phyloP scores from a whole-genome alignment of 2,888 invertebrate genomes.

The Chesias legatella region DNA sequence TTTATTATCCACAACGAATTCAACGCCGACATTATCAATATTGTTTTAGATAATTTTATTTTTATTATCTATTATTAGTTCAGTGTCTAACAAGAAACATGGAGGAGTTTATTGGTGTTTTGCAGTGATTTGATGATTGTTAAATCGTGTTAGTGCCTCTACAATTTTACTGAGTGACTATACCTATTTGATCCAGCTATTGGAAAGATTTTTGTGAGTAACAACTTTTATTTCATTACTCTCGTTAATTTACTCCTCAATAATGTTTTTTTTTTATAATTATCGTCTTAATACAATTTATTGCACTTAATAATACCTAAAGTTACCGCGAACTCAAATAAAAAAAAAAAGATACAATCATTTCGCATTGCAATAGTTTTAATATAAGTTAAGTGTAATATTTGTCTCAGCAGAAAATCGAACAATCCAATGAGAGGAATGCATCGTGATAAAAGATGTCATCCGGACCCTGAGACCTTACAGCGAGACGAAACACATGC shows the following conservation, averaged over 20 bases:
- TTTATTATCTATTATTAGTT: constrained; percentile 32
- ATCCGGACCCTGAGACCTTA: constrained; percentile 69
- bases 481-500: constrained; percentile 55
- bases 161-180: constrained; percentile 52
- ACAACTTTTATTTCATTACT: constrained; percentile 22
- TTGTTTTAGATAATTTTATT: constrained; percentile 39
- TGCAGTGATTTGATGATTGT: constrained; percentile 58
- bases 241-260: too few species aligned
- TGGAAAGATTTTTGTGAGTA: constrained; percentile 69
- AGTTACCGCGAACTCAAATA: too few species aligned
- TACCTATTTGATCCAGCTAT: constrained; percentile 34
- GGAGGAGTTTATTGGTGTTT: constrained; percentile 55
- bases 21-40: constrained; percentile 42
- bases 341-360: too few species aligned
- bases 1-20: constrained; percentile 49
- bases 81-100: constrained; percentile 66
- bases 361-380: too few species aligned
- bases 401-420: constrained; percentile 52
- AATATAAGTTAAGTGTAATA: not conserved
- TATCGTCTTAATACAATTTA: too few species aligned
- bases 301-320: too few species aligned
- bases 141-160: constrained; percentile 60
- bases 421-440: constrained; percentile 66
- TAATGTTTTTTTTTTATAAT: too few species aligned
- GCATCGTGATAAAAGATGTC: constrained; percentile 78